phyloP scores from a whole-genome alignment of 2,797 vertebrate genomes.

The Poeciliopsis turneri region DNA sequence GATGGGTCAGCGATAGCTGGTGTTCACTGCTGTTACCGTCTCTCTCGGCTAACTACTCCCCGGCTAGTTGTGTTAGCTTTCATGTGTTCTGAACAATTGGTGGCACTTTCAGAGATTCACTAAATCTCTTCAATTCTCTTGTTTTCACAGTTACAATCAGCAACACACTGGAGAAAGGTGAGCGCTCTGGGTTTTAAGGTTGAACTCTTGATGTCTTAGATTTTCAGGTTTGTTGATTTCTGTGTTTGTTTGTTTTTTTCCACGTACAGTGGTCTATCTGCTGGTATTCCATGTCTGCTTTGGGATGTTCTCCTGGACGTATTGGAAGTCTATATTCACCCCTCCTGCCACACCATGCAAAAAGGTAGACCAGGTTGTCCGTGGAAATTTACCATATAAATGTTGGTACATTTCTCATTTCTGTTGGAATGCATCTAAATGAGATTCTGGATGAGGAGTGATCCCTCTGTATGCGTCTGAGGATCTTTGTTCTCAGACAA shows the following conservation, averaged over 20 bases:
- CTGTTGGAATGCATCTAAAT: too few relatives aligned
- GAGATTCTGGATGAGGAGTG: too few relatives aligned
- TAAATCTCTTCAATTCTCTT: conserved; percentile 9
- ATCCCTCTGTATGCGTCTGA: too few relatives aligned
- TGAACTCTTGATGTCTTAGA: background rate
- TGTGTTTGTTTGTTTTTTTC: background rate
- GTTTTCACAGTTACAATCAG: conserved; percentile 89
- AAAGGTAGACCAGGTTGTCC: conserved; percentile 83
- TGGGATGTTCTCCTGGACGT: conserved; percentile 96
- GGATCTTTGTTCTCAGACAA: too few relatives aligned
- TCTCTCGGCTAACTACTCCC: conserved; percentile 5
- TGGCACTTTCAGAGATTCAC: background rate
- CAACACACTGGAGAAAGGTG: conserved; percentile 93
- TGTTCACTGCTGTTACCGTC: conserved; percentile 1
- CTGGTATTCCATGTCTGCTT: conserved; percentile 94
- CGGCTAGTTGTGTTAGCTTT: conserved; percentile 46
- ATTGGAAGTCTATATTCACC: conserved; percentile 98
- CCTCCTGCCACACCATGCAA: conserved; percentile 89
- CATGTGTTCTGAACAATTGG: background rate
- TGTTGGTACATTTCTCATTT: too few relatives aligned
- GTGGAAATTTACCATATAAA: too few relatives aligned
- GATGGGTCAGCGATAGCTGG: background rate
- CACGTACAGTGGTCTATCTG: conserved; percentile 88
- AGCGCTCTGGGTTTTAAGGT: conserved; percentile 43
- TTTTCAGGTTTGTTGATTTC: background rate